Evolutionary conservation across 2,113 vertebrate species (phyloP), one percentile per base, ranked within the genome.

Genomic region (Dendrocopos noguchii): DNA sequence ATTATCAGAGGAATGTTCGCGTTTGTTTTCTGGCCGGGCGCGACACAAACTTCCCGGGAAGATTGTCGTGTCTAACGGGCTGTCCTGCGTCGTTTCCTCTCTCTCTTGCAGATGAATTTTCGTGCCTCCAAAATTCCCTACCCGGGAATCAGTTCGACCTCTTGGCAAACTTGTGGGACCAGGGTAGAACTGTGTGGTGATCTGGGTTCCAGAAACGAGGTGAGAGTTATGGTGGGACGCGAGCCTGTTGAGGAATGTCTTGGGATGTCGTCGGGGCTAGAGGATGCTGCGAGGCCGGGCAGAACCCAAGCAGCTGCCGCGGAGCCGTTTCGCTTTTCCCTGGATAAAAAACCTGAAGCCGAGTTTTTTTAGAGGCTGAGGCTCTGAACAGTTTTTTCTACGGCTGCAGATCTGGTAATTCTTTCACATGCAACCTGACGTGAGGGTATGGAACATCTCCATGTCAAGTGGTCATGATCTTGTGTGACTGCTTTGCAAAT

Each of bases 61-160:
- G 52, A 29, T 1, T 2, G 22, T 4, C 8, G 8, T 4, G 10
- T 27, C 42, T 3, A 22, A 12, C 6, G 7, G 57, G n/a, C n/a
- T 22, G 3, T 5, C 28, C 44, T 7, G 24, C 28, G 65, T 15
- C 11, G 1, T 19, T 8, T 39, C n/a, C n/a, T 21, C 33, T 17
- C 20, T 20, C 34, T 33, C 22, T 4, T 3, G 29, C 31, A 6
- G 31, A 39, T 3, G 10, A n/a, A 25, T 57, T 33, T 16, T 33
- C 2, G 2, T 15, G 9, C 27, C 59, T 31, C 46, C n/a, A 1
- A 8, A 57, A 55, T 7, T 16, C 39, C 46, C 36, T 4, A 0
- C 9, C 31, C 4, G 15, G 25, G 27, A 20, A 25, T 20, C 50
- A 8, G 0, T 6, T 29, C 4, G 5, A 52, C 9, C 11, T 57